phyloP scores from a whole-genome alignment of 37 sponge, comb jelly and placozoan species.

The Hexactinellida sp. region DNA sequence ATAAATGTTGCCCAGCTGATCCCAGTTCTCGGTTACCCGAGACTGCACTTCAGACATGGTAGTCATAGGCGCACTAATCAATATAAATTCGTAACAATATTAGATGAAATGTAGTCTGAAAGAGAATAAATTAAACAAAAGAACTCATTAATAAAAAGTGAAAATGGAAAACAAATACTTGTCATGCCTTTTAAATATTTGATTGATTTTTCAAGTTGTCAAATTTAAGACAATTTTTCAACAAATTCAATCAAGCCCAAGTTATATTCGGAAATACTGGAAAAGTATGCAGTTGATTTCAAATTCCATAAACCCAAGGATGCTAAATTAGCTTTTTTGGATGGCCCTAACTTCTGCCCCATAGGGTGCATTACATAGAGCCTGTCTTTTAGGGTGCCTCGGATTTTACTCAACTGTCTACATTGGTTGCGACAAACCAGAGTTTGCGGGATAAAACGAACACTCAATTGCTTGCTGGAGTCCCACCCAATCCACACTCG shows the following conservation, averaged over 20 bases:
- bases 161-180: no score
- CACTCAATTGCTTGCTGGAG: background rate
- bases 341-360: background rate
- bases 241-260: background rate
- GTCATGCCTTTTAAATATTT: no score
- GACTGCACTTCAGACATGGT: background rate
- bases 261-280: background rate
- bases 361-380: background rate
- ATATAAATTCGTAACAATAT: no score
- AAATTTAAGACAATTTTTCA: background rate
- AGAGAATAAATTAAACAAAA: no score
- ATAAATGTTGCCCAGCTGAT: slow-evolving; percentile 7
- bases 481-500: background rate
- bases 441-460: background rate
- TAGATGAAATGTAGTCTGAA: no score
- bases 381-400: background rate
- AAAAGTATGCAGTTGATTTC: background rate
- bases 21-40: background rate
- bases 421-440: background rate
- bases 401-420: background rate
- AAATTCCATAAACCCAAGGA: background rate
- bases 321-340: background rate
- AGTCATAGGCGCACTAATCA: background rate
- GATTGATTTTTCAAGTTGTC: background rate
- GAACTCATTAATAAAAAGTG: no score